Conservation (phyloP, 1,140 invertebrate genomes). For the Drosophila cardini region DNA sequence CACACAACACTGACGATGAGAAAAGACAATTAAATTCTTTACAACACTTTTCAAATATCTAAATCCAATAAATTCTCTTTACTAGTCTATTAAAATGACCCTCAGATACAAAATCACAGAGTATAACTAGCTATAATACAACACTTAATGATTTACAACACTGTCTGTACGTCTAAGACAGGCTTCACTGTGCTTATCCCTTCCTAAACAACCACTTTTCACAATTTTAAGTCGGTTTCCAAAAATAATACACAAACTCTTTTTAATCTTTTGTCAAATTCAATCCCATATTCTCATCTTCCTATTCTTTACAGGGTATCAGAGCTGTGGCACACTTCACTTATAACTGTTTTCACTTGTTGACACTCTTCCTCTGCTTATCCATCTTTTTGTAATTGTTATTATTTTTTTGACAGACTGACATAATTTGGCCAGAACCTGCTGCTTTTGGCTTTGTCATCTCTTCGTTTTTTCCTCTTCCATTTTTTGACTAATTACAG, state of each 20-base stretch:
- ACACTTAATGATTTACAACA: background rate
- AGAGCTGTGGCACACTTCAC: background rate
- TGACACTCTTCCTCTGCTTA: background rate
- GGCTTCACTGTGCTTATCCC: background rate
- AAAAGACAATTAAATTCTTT: no score
- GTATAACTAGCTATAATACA: no score
- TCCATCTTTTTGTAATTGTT: conserved; percentile 11
- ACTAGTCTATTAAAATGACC: no score
- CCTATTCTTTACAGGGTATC: conserved; percentile 2
- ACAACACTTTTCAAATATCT: no score
- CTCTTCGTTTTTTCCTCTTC: conserved; percentile 35
- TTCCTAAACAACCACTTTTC: background rate
- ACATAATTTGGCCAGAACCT: conserved; percentile 62
- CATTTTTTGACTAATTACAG: conserved; percentile 42
- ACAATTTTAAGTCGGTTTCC: no score
- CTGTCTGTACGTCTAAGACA: background rate
- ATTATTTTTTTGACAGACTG: conserved; percentile 43
- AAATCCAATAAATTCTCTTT: no score
- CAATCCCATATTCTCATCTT: background rate
- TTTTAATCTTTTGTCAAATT: background rate
- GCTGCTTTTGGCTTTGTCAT: conserved; percentile 25
- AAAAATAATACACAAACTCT: no score
- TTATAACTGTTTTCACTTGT: conserved; percentile 13
- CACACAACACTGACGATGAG: no score
- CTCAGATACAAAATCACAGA: no score